These are phyloP conservation scores for Ceuthmochares aereus DNA, from an alignment of 2,113 vertebrate genomes.

Conservation along the genomic window DNA sequence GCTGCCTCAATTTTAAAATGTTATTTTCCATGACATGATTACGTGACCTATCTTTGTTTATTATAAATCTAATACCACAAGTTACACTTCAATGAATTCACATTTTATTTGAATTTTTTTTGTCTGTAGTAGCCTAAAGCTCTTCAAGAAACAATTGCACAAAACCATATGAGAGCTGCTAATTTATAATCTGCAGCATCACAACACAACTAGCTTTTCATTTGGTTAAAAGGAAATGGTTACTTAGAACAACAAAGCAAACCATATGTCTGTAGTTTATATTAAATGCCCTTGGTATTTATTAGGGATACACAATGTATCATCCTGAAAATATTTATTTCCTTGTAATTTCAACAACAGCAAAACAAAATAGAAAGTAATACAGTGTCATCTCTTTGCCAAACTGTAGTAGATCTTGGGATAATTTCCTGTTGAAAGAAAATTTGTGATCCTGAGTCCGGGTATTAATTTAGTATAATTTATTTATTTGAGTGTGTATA, in stretches of 20 bases:
- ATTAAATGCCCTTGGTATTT: constrained; percentile 49
- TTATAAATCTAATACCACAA: constrained; percentile 80
- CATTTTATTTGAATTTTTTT: constrained; percentile 77
- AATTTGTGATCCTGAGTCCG: not conserved
- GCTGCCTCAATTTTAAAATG: not conserved
- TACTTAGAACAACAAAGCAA: constrained; percentile 41
- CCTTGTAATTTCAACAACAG: constrained; percentile 52
- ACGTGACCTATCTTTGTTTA: constrained; percentile 86
- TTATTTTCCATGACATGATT: constrained; percentile 52
- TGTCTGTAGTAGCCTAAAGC: constrained; percentile 81
- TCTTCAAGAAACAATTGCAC: constrained; percentile 60
- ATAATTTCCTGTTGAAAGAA: not conserved
- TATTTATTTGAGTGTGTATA: not conserved
- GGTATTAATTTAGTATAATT: not conserved
- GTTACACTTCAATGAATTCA: constrained; percentile 85
- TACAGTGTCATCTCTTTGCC: not conserved
- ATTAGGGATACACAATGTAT: constrained; percentile 36
- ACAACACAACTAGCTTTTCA: not conserved
- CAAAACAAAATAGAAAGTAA: constrained; percentile 42
- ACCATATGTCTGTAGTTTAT: constrained; percentile 36
- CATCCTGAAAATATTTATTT: constrained; percentile 63
- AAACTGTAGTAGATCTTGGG: not conserved
- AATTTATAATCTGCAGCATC: constrained; percentile 56
- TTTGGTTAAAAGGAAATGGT: constrained; percentile 48
- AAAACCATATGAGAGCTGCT: constrained; percentile 36